Evolutionary conservation across 2,888 invertebrate genomes (phyloP).

Genomic region (Amblyteles armatorius): DNA sequence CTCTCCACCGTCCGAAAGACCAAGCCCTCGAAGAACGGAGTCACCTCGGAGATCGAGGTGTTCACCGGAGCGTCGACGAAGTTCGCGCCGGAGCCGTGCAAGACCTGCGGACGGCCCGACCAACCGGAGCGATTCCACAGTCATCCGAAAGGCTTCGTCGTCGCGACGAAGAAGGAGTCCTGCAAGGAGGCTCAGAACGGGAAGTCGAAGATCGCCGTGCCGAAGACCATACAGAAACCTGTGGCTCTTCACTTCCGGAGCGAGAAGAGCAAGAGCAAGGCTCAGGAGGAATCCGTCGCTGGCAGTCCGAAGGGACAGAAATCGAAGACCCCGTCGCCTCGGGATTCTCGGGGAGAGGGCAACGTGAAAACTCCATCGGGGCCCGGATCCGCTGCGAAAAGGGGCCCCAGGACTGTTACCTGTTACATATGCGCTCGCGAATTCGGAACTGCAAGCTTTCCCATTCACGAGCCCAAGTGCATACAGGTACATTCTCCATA

Average conservation of each 20-base stretch:
- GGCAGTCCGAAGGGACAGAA: constrained; percentile 33
- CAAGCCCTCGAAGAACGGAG: constrained; percentile 69
- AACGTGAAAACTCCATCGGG: neutral
- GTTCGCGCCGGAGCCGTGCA: constrained; percentile 86
- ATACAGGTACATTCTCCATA: constrained; percentile 84
- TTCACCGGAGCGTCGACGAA: constrained; percentile 70
- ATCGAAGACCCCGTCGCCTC: constrained; percentile 29
- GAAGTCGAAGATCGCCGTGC: constrained; percentile 75
- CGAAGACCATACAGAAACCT: constrained; percentile 86
- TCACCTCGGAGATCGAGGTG: constrained; percentile 76
- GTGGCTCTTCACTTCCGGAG: constrained; percentile 85
- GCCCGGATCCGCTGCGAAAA: constrained; percentile 64
- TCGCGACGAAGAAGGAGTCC: constrained; percentile 72
- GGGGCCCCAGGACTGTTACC: constrained; percentile 83
- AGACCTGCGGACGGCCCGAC: constrained; percentile 89
- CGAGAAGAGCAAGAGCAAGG: constrained; percentile 73
- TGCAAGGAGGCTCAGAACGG: constrained; percentile 64
- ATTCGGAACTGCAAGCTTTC: constrained; percentile 88
- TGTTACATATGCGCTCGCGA: constrained; percentile 89
- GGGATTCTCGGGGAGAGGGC: constrained; percentile 18
- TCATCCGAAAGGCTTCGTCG: constrained; percentile 83
- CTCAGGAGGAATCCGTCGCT: constrained; percentile 9
- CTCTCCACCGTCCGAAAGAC: constrained; percentile 72
- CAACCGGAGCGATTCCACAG: constrained; percentile 89
- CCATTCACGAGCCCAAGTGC: constrained; percentile 89